These are phyloP conservation scores for Saguinus midas DNA, from an alignment of 2,113 vertebrate genomes.

Conservation along the genomic window DNA sequence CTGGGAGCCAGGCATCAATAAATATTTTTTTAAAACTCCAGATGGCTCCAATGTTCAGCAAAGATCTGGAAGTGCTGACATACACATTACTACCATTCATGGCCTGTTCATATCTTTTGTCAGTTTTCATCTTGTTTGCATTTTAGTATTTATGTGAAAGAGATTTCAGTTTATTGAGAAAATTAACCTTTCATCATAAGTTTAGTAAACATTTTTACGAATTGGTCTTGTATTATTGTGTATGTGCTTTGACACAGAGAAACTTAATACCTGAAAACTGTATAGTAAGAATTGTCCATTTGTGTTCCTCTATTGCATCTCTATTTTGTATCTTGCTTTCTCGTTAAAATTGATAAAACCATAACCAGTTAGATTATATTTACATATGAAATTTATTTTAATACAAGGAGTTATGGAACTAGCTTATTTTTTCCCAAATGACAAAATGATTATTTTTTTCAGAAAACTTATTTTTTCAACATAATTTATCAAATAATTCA, in stretches of 20 bases:
- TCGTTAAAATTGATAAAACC: neutral
- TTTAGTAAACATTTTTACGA: neutral
- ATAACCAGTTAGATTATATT: neutral
- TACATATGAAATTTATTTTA: conserved; percentile 24
- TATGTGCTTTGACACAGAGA: neutral
- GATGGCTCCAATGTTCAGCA: neutral
- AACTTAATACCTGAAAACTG: neutral
- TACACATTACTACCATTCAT: neutral
- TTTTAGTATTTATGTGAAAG: conserved; percentile 14
- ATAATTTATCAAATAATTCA: neutral
- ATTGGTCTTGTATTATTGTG: neutral
- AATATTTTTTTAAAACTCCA: neutral
- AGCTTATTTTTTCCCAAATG: conserved; percentile 17
- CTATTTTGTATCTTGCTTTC: neutral
- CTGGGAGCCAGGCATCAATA: neutral
- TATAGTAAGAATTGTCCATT: neutral
- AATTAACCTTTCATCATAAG: neutral
- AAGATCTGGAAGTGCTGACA: neutral
- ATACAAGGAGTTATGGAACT: neutral
- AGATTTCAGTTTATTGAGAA: neutral
- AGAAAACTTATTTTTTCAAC: conserved; percentile 25
- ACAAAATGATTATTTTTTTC: neutral
- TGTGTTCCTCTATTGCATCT: conserved; percentile 14
- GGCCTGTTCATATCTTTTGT: neutral
- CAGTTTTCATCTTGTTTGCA: neutral